phyloP scores from a whole-genome alignment of 2,888 invertebrate species.

The Pteria penguin region DNA sequence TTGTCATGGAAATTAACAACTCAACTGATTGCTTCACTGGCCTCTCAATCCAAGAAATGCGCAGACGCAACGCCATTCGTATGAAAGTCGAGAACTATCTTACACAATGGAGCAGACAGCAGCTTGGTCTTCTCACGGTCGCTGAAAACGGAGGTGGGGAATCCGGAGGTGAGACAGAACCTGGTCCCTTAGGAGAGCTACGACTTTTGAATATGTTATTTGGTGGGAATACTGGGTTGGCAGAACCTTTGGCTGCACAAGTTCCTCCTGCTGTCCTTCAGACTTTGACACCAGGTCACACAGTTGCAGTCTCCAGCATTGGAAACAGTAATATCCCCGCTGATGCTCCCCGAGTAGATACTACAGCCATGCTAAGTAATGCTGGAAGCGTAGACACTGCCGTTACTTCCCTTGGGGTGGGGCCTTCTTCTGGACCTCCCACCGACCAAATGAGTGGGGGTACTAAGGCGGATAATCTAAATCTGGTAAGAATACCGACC shows the following conservation, averaged over 20 bases:
- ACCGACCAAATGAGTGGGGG: not conserved
- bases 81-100: not conserved
- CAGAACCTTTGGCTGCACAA: not conserved
- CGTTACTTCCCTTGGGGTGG: too few relatives aligned
- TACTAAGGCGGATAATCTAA: not conserved
- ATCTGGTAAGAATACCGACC: too few relatives aligned
- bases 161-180: not conserved
- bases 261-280: not conserved
- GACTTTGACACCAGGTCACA: not conserved
- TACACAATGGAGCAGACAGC: not conserved
- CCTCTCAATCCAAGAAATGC: not conserved
- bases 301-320: not conserved
- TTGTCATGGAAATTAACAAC: not conserved
- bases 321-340: not conserved
- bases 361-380: too few relatives aligned
- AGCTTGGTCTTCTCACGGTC: not conserved
- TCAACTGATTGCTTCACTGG: not conserved
- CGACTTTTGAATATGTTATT: not conserved
- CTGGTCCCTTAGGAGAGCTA: not conserved
- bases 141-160: not conserved
- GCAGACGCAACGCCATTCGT: not conserved
- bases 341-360: not conserved
- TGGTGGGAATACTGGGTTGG: not conserved
- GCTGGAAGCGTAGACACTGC: too few relatives aligned
- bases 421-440: not conserved